Evolutionary conservation across 1,140 invertebrate genomes (phyloP).

Genomic region (Drosophila orosa): DNA sequence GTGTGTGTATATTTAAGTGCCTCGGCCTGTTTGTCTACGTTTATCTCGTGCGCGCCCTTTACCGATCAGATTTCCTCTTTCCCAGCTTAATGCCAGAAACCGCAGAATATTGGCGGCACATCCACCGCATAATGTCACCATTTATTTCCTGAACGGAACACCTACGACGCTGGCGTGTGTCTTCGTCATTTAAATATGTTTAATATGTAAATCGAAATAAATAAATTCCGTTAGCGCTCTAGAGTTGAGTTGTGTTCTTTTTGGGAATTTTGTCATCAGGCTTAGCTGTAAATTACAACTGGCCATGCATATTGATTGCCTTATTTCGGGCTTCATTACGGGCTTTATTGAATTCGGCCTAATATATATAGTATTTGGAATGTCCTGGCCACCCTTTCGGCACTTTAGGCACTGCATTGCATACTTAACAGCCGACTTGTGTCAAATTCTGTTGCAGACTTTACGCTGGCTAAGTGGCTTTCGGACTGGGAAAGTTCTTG

Average conservation of each 20-base stretch:
- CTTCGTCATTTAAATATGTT: conserved; percentile 32
- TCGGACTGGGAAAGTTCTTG: conserved; percentile 27
- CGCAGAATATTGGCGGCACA: conserved; percentile 48
- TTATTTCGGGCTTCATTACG: conserved; percentile 11
- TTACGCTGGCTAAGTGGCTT: conserved; percentile 37
- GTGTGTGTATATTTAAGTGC: conserved; percentile 34
- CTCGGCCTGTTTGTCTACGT: conserved; percentile 52
- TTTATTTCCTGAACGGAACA: conserved; percentile 49
- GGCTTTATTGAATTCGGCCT: conserved; percentile 18
- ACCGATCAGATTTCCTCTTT: conserved; percentile 63
- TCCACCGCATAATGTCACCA: conserved; percentile 54
- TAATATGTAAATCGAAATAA: conserved; percentile 29
- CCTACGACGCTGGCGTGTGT: conserved; percentile 18
- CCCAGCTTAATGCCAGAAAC: conserved; percentile 39
- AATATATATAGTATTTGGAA: neutral
- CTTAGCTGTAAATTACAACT: neutral
- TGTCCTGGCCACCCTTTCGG: conserved; percentile 7
- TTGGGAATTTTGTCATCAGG: neutral
- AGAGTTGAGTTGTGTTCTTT: conserved; percentile 3
- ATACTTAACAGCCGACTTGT: conserved; percentile 34
- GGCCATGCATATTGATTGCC: conserved; percentile 12
- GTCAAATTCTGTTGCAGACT: conserved; percentile 9
- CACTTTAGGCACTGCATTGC: conserved; percentile 19
- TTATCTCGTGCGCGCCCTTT: conserved; percentile 36
- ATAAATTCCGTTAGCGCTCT: neutral